A percentile compares a stretch with the other conserved stretches of the same genome.
Evolutionary conservation across 1,140 invertebrate genomes (phyloP).

Genomic region (Hyposmocoma kahamanoa): DNA sequence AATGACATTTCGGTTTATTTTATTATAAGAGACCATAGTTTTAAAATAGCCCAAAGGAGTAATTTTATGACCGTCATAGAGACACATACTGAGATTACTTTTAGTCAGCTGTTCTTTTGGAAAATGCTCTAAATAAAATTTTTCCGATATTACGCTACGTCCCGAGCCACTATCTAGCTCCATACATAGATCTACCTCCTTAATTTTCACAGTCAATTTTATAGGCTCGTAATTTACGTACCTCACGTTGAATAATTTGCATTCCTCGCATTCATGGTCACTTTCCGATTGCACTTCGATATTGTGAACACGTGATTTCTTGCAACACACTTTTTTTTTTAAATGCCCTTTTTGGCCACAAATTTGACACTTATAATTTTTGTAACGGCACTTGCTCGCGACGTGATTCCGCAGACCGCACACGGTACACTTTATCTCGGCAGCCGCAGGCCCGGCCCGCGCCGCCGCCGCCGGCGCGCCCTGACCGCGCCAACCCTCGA

Average conservation of each 20-base stretch:
- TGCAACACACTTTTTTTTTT: neutral
- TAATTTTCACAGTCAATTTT: neutral
- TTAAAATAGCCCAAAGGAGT: neutral
- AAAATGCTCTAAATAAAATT: neutral
- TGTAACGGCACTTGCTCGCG: neutral
- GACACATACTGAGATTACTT: neutral
- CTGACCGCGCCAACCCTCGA: neutral
- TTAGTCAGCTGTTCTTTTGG: neutral
- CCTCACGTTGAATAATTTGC: conserved; percentile 1
- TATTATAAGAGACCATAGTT: neutral
- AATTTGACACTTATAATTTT: neutral
- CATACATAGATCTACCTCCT: neutral
- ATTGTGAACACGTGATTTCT: neutral
- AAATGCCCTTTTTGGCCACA: conserved; percentile 2
- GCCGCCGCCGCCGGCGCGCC: neutral
- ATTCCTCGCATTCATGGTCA: neutral
- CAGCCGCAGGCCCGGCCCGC: no score
- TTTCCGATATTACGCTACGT: neutral
- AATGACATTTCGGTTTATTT: neutral
- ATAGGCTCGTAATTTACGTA: neutral
- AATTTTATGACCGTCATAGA: neutral
- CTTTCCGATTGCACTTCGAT: neutral
- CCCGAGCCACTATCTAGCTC: conserved; percentile 5
- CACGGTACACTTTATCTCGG: neutral
- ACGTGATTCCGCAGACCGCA: neutral